A percentile compares a stretch with the other conserved stretches of the same genome.
Conservation (phyloP, 2,888 invertebrate species). For the Rotaria magnacalcarata region DNA sequence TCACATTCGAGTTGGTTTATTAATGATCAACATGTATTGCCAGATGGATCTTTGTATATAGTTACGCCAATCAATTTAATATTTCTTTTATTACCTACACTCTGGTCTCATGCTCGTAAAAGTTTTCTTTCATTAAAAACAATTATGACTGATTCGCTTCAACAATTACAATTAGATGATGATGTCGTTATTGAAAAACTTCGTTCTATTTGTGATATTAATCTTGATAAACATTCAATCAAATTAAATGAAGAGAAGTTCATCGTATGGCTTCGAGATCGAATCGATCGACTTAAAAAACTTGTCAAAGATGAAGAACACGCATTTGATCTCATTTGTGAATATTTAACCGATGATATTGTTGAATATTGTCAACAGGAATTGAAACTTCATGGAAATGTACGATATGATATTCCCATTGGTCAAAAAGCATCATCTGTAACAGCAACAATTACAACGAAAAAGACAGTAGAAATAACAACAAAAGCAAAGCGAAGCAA, state of each 20-base stretch:
- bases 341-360: constrained; percentile 6
- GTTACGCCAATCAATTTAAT: not conserved
- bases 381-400: not conserved
- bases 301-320: not conserved
- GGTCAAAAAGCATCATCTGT: not conserved
- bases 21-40: not conserved
- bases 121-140: not conserved
- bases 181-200: not conserved
- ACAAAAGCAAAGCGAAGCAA: not conserved
- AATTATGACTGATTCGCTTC: not conserved
- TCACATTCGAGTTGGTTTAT: constrained; percentile 24
- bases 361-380: not conserved
- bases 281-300: not conserved
- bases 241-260: constrained; percentile 14
- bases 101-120: not conserved
- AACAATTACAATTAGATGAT: not conserved
- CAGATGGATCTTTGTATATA: not conserved
- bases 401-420: not conserved
- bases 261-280: not conserved
- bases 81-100: not conserved
- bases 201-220: not conserved
- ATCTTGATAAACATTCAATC: not conserved
- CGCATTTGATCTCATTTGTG: constrained; percentile 5
- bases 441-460: not conserved
- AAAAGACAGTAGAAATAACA: not conserved